These are phyloP conservation scores for Rhinoraja longicauda DNA, from an alignment of 2,797 vertebrate genomes.

Conservation along the genomic window DNA sequence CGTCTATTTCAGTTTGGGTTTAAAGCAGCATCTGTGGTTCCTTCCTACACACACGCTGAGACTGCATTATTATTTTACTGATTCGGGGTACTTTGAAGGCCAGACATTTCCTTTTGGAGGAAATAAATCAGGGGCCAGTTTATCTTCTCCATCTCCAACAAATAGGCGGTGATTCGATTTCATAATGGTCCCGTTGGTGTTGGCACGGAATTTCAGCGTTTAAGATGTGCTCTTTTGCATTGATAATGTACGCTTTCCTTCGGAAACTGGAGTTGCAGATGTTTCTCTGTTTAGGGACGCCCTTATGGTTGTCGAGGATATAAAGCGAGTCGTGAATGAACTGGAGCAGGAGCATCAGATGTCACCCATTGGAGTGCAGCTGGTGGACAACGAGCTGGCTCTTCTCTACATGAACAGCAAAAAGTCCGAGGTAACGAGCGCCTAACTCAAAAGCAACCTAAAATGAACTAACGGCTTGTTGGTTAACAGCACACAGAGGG, in stretches of 20 bases:
- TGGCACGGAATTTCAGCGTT: background rate
- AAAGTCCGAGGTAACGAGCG: constrained; percentile 80
- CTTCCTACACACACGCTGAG: too few relatives aligned
- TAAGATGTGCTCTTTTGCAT: background rate
- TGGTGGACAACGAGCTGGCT: constrained; percentile 90
- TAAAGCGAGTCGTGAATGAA: constrained; percentile 86
- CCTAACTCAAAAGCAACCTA: background rate
- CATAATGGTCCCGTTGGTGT: background rate
- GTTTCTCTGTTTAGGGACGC: constrained; percentile 70
- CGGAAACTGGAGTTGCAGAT: background rate
- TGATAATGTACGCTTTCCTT: background rate
- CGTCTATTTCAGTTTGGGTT: too few relatives aligned
- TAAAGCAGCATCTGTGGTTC: too few relatives aligned
- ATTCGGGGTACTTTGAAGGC: too few relatives aligned
- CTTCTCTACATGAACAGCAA: constrained; percentile 99
- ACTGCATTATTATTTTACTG: background rate
- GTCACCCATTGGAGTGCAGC: constrained; percentile 85
- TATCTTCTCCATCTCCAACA: background rate
- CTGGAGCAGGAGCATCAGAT: constrained; percentile 93
- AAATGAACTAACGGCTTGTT: background rate
- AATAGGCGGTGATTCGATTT: background rate
- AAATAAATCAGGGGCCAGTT: background rate
- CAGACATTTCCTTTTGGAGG: background rate
- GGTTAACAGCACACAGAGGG: background rate
- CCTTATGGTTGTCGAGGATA: constrained; percentile 96